Percentiles rank a stretch among this genome's conserved stretches.
Evolutionary conservation across 2,888 invertebrate species (phyloP).

Genomic region (Schizotus pectinicornis): DNA sequence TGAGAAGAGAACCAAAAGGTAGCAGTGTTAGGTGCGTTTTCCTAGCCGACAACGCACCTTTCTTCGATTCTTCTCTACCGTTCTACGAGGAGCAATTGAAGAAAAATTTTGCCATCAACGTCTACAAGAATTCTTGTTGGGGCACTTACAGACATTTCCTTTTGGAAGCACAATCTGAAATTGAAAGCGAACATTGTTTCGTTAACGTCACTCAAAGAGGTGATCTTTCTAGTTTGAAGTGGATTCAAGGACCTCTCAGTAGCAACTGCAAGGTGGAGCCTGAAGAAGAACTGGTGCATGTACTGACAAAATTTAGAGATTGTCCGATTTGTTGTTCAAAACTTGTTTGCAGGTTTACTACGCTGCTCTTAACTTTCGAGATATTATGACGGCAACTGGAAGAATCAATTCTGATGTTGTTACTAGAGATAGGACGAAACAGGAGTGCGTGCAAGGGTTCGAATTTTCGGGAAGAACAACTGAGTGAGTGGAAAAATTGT

Average conservation of each 20-base stretch:
- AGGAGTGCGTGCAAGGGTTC: conserved; percentile 73
- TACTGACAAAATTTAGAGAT: conserved; percentile 17
- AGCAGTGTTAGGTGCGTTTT: conserved; percentile 60
- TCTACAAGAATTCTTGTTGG: conserved; percentile 67
- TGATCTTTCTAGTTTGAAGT: conserved; percentile 82
- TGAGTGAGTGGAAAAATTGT: conserved; percentile 49
- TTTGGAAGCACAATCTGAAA: conserved; percentile 61
- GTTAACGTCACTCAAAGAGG: conserved; percentile 81
- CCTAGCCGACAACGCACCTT: conserved; percentile 68
- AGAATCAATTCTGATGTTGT: conserved; percentile 85
- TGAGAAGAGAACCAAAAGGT: conserved; percentile 66
- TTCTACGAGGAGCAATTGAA: conserved; percentile 71
- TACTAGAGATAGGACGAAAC: conserved; percentile 67
- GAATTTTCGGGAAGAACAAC: conserved; percentile 68
- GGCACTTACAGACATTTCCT: conserved; percentile 81
- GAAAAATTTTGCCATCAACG: conserved; percentile 80
- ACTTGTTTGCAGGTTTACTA: conserved; percentile 62
- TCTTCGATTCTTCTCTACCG: conserved; percentile 62
- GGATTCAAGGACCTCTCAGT: conserved; percentile 74
- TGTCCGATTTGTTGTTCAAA: background rate
- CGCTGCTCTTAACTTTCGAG: conserved; percentile 89
- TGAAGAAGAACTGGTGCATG: conserved; percentile 25
- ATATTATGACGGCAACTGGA: conserved; percentile 93
- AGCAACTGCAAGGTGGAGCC: conserved; percentile 50
- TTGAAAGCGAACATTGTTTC: conserved; percentile 70